Conservation (phyloP, 2,113 vertebrate genomes). For the Lagopus leucura region DNA sequence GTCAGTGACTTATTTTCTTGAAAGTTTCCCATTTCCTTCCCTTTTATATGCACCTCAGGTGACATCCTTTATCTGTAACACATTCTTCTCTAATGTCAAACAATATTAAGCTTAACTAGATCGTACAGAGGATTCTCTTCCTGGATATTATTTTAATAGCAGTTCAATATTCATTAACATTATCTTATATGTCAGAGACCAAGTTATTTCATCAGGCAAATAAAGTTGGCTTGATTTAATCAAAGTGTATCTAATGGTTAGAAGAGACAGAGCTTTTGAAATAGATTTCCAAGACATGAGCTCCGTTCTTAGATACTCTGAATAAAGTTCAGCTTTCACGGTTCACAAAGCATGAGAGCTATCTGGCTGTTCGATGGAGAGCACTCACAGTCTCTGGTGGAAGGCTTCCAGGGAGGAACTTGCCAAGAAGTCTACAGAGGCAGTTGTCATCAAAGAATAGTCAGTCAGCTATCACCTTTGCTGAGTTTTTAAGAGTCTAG, state of each 20-base stretch:
- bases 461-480: constrained; percentile 49
- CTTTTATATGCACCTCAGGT: neutral
- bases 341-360: constrained; percentile 18
- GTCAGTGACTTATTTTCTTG: neutral
- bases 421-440: neutral
- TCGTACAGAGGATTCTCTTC: neutral
- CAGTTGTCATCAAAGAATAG: constrained; percentile 33
- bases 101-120: neutral
- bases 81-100: neutral
- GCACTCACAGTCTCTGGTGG: neutral
- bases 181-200: neutral
- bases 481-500: neutral
- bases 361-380: neutral
- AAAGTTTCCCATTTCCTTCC: neutral
- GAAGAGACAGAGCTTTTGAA: neutral
- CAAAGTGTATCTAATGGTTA: neutral
- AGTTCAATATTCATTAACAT: constrained; percentile 6
- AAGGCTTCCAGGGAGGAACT: constrained; percentile 26
- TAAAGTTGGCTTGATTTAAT: constrained; percentile 16
- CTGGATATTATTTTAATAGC: neutral
- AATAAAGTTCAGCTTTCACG: constrained; percentile 7
- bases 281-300: neutral
- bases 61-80: neutral
- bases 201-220: constrained; percentile 3
- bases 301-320: neutral